Conservation (phyloP, 2,888 invertebrate species). For the Mesoligia furuncula region DNA sequence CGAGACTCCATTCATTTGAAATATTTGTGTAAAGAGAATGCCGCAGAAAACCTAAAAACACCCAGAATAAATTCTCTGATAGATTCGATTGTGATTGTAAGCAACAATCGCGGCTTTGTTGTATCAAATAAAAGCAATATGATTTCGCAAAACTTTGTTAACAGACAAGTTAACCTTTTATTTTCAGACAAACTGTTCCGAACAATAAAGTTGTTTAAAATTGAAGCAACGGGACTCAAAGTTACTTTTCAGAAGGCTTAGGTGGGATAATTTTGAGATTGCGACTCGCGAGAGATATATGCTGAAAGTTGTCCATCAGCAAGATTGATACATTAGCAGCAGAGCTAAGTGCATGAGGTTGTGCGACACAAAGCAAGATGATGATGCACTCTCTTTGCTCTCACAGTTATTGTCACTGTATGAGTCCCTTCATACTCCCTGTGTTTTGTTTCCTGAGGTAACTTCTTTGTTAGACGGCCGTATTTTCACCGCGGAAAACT, state of each 20-base stretch:
- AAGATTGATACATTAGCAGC: conserved; percentile 78
- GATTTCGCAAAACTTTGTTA: conserved; percentile 47
- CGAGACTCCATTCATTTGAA: conserved; percentile 68
- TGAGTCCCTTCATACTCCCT: conserved; percentile 61
- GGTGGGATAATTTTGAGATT: conserved; percentile 22
- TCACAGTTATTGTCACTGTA: conserved; percentile 78
- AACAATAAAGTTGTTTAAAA: conserved; percentile 46
- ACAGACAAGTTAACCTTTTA: conserved; percentile 51
- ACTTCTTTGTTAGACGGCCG: conserved; percentile 43
- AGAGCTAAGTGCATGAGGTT: conserved; percentile 68
- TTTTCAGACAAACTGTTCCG: conserved; percentile 38
- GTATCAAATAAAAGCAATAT: conserved; percentile 56
- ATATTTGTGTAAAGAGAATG: conserved; percentile 56
- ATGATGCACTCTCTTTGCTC: conserved; percentile 80
- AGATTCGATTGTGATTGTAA: conserved; percentile 54
- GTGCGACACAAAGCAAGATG: conserved; percentile 74
- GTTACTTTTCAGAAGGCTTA: conserved; percentile 5
- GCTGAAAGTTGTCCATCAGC: conserved; percentile 72
- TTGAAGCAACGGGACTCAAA: conserved; percentile 18
- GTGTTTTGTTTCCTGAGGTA: conserved; percentile 61
- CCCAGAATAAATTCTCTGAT: conserved; percentile 43
- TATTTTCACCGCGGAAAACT: conserved; percentile 52
- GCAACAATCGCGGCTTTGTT: conserved; percentile 51
- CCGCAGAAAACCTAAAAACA: conserved; percentile 22
- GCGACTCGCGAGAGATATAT: conserved; percentile 18